Conservation (phyloP, 1,140 invertebrate genomes). For the Cydia pomonella region DNA sequence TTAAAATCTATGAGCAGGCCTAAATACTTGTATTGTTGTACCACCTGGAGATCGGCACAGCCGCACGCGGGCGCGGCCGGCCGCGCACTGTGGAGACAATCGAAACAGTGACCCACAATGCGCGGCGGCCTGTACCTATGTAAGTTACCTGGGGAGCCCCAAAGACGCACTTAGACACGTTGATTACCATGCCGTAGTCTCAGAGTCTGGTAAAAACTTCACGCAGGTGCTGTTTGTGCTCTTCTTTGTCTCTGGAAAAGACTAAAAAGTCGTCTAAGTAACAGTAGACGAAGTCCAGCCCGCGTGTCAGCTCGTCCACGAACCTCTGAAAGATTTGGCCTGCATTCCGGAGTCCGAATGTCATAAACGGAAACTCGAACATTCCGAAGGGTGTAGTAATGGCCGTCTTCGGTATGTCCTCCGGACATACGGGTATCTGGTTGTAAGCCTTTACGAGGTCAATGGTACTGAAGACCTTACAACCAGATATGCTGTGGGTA, state of each 20-base stretch:
- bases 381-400: conserved; percentile 4
- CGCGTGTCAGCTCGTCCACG: conserved; percentile 71
- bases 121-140: too few relatives aligned
- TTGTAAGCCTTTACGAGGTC: too few relatives aligned
- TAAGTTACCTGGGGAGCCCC: neutral
- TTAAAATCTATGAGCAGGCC: too few relatives aligned
- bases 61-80: too few relatives aligned
- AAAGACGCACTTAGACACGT: conserved; percentile 33
- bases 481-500: too few relatives aligned
- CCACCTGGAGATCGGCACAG: too few relatives aligned
- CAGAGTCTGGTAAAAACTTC: conserved; percentile 44
- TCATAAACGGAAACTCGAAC: conserved; percentile 17
- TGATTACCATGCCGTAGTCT: conserved; percentile 52
- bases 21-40: too few relatives aligned
- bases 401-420: neutral
- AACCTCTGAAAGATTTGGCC: conserved; percentile 77
- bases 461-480: too few relatives aligned
- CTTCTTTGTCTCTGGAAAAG: conserved; percentile 45
- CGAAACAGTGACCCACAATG: too few relatives aligned
- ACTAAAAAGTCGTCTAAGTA: conserved; percentile 74
- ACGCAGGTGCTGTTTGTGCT: conserved; percentile 52
- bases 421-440: too few relatives aligned
- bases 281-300: conserved; percentile 54
- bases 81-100: too few relatives aligned
- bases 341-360: conserved; percentile 44